phyloP scores from a whole-genome alignment of 1,140 invertebrate species.

The Lepidurus couesii region DNA sequence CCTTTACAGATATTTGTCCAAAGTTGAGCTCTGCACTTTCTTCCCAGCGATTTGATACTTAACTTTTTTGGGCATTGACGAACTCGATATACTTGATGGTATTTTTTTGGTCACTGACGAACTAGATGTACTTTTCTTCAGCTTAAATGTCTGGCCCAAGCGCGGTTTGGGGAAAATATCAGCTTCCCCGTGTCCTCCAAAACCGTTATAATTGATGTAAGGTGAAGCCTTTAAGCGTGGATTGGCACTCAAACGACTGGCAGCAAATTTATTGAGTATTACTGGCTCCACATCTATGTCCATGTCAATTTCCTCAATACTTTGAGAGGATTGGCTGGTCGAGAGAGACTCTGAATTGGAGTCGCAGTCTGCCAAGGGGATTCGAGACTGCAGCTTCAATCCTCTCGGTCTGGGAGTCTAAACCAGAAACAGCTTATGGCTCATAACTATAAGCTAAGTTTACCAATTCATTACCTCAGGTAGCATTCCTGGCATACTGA shows the following conservation, averaged over 20 bases:
- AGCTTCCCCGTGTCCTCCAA: slow-evolving; percentile 26
- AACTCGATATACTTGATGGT: not conserved
- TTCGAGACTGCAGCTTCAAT: not conserved
- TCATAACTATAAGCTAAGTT: not conserved
- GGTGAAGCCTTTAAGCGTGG: not conserved
- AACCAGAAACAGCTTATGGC: not conserved
- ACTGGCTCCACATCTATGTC: slow-evolving; percentile 8
- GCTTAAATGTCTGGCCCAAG: not conserved
- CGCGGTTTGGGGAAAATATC: slow-evolving; percentile 29
- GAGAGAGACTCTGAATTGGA: not conserved
- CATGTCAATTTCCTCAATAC: not conserved
- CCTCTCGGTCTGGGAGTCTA: not conserved
- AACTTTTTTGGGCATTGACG: not conserved
- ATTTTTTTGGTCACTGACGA: not conserved
- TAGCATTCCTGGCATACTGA: not conserved
- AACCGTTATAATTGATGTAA: slow-evolving; percentile 25
- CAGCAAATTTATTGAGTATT: not conserved
- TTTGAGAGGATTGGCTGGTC: slow-evolving; percentile 9
- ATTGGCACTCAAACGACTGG: slow-evolving; percentile 23
- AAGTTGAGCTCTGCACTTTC: slow-evolving; percentile 24
- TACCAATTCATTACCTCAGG: slow-evolving; percentile 9
- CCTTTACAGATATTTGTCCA: slow-evolving; percentile 19
- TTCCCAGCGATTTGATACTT: not conserved
- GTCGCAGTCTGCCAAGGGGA: not conserved
- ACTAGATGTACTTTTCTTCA: not conserved